Conservation (phyloP, 2,113 vertebrate genomes). For the Eurystomus gularis region DNA sequence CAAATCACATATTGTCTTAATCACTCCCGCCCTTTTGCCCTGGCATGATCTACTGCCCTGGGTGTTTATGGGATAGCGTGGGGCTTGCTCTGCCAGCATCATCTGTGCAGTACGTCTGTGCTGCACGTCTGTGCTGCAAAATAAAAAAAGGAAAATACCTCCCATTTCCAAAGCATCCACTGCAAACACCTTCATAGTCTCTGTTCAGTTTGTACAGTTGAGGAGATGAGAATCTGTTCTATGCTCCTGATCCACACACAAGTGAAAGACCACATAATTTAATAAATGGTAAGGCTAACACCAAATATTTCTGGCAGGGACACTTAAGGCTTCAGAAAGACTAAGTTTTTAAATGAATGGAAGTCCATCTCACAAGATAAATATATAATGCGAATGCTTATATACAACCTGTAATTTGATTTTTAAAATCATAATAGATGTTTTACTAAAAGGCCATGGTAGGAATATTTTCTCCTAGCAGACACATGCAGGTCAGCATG, state of each 20-base stretch:
- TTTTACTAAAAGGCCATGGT: neutral
- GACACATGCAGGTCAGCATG: neutral
- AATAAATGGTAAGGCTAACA: neutral
- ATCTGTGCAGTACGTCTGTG: neutral
- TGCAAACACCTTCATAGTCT: neutral
- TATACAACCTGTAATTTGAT: neutral
- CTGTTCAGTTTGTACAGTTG: neutral
- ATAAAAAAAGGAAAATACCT: neutral
- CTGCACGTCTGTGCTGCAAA: neutral
- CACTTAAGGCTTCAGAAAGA: neutral
- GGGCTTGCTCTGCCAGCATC: neutral
- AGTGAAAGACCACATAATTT: neutral
- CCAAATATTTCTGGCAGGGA: neutral
- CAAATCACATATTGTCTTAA: neutral
- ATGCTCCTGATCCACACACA: neutral
- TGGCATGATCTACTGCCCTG: neutral
- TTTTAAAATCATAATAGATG: neutral
- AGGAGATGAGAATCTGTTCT: neutral
- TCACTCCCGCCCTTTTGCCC: neutral
- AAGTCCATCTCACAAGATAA: neutral
- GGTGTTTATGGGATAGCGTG: neutral
- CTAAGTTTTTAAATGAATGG: neutral
- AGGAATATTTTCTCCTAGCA: neutral
- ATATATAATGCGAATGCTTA: neutral
- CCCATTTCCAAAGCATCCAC: neutral